Percentiles rank a stretch among this genome's conserved stretches.
These are phyloP conservation scores for Glyphotaelius pellucidus DNA, from an alignment of 2,888 invertebrate species.

Conservation along the genomic window DNA sequence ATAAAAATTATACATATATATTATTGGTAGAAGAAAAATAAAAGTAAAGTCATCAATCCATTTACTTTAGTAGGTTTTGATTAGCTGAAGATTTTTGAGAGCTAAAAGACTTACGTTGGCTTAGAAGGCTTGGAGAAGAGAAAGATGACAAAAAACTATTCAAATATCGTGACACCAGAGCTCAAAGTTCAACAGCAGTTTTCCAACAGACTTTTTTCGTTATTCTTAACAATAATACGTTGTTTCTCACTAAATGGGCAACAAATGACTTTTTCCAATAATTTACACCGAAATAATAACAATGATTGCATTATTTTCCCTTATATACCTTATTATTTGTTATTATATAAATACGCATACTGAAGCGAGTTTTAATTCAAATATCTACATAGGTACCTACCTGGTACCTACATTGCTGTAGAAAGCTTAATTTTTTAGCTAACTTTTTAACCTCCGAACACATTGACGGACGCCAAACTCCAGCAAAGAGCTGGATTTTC, in stretches of 20 bases:
- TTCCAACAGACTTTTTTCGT: background rate
- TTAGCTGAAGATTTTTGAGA: too few relatives aligned
- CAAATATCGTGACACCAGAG: background rate
- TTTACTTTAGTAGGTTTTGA: too few relatives aligned
- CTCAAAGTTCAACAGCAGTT: background rate
- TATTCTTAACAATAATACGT: too few relatives aligned
- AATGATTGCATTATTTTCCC: too few relatives aligned
- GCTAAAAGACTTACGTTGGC: too few relatives aligned
- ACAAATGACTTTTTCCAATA: too few relatives aligned
- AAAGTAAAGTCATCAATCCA: too few relatives aligned
- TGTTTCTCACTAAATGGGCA: too few relatives aligned
- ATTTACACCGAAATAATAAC: background rate
- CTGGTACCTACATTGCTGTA: background rate
- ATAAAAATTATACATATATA: too few relatives aligned
- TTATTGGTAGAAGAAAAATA: too few relatives aligned
- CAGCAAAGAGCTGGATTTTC: background rate
- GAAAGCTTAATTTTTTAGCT: background rate
- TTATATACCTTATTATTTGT: too few relatives aligned
- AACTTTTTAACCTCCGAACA: background rate
- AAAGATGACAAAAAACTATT: background rate
- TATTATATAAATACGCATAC: background rate
- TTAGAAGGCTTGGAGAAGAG: too few relatives aligned
- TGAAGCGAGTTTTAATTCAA: background rate
- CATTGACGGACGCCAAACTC: background rate
- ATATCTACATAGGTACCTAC: background rate